These are phyloP conservation scores for Tachyglossus aculeatus DNA, from an alignment of 2,797 vertebrate species.

Conservation along the genomic window DNA sequence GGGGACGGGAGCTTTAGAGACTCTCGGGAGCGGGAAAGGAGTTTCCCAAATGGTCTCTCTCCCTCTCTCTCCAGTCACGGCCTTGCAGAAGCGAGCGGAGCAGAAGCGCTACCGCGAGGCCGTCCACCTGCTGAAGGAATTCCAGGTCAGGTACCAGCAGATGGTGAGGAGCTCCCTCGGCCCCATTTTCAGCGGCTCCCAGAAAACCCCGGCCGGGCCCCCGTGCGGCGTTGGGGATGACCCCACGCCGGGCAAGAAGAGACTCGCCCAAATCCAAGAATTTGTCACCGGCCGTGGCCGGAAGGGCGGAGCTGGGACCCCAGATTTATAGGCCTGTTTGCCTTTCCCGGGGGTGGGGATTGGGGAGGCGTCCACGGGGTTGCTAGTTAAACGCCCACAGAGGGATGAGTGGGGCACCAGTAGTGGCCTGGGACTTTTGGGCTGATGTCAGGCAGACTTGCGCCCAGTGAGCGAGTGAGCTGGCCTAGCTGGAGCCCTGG, in stretches of 20 bases:
- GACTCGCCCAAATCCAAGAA: slow-evolving; percentile 36
- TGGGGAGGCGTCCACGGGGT: no score
- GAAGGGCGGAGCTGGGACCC: no score
- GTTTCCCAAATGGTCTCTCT: not conserved
- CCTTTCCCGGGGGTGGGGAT: no score
- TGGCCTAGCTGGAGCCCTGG: no score
- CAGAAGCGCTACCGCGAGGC: slow-evolving; percentile 63
- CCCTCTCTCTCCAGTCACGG: slow-evolving; percentile 25
- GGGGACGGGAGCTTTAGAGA: not conserved
- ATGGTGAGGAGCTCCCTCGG: not conserved
- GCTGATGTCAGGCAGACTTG: no score
- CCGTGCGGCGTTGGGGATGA: not conserved
- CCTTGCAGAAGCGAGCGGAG: slow-evolving; percentile 33
- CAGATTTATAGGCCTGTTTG: no score
- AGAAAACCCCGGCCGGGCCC: rapidly evolving
- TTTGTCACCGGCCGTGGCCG: no score
- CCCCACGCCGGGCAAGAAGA: slow-evolving; percentile 12
- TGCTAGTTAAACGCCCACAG: no score
- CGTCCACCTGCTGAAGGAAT: slow-evolving; percentile 56
- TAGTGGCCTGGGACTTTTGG: no score
- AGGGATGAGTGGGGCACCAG: no score
- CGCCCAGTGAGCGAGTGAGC: no score
- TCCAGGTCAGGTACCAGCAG: slow-evolving; percentile 46
- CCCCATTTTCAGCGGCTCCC: not conserved
- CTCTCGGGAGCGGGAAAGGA: not conserved